Evolutionary conservation across 2,888 invertebrate species (phyloP).

Genomic region (Helicoverpa assulta): DNA sequence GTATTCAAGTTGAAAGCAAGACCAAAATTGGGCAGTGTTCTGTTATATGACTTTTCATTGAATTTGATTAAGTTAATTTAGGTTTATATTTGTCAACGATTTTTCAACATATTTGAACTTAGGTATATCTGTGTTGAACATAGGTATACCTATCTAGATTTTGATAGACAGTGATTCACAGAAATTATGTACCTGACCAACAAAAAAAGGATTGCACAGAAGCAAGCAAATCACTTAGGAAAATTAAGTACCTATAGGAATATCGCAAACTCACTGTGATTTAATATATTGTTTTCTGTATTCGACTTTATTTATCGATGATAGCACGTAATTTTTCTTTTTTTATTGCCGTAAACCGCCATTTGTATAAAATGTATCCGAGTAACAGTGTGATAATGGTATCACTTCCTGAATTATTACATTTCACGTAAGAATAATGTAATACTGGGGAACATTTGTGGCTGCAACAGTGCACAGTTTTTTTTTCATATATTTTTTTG

Average conservation of each 20-base stretch:
- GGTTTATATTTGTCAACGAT: too few species aligned
- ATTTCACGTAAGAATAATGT: conserved; percentile 32
- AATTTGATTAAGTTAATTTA: not conserved
- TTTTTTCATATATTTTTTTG: not conserved
- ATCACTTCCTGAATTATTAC: conserved; percentile 59
- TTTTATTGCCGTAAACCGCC: conserved; percentile 68
- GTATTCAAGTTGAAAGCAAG: not conserved
- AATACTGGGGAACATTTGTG: conserved; percentile 18
- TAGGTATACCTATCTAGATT: too few species aligned
- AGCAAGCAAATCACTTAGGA: conserved; percentile 17
- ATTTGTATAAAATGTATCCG: conserved; percentile 67
- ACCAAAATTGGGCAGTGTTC: not conserved
- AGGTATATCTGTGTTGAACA: too few species aligned
- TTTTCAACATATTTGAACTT: too few species aligned
- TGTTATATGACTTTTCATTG: not conserved
- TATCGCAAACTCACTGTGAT: conserved; percentile 19
- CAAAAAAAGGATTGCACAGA: not conserved
- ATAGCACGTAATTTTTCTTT: conserved; percentile 67
- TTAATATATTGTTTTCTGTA: conserved; percentile 43
- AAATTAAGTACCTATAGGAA: conserved; percentile 25
- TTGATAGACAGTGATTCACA: too few species aligned
- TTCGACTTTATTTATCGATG: conserved; percentile 60
- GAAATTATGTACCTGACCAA: not conserved
- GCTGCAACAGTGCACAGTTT: not conserved
- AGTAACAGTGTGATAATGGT: conserved; percentile 64